phyloP scores from a whole-genome alignment of 2,797 vertebrate genomes.

The Poeciliopsis infans region DNA sequence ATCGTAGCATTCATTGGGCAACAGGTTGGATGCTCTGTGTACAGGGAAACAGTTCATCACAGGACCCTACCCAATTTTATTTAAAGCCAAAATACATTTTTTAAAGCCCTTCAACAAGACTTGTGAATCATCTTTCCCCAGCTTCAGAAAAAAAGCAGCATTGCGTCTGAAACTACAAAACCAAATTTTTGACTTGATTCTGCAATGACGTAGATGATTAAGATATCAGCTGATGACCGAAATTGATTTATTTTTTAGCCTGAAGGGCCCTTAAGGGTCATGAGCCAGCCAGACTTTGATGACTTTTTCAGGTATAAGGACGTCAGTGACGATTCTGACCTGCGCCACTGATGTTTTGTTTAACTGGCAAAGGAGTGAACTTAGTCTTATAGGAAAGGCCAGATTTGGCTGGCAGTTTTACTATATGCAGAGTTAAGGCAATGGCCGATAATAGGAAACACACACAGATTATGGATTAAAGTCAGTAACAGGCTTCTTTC shows the following conservation, averaged over 20 bases:
- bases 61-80: neutral
- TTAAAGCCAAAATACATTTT: neutral
- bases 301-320: neutral
- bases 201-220: neutral
- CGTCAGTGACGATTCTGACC: neutral
- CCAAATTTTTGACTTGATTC: neutral
- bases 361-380: neutral
- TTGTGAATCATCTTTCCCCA: neutral
- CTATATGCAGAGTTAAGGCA: neutral
- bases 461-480: neutral
- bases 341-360: neutral
- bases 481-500: neutral
- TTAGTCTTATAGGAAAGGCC: neutral
- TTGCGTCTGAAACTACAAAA: neutral
- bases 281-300: neutral
- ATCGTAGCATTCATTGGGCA: neutral
- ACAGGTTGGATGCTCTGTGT: neutral
- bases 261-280: neutral
- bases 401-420: neutral
- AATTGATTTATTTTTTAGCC: neutral
- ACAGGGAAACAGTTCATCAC: neutral
- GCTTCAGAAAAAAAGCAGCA: neutral
- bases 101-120: neutral
- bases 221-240: neutral
- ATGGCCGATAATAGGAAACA: neutral